Evolutionary conservation across 2,888 invertebrate genomes (phyloP).

Genomic region (Rotaria sp.): DNA sequence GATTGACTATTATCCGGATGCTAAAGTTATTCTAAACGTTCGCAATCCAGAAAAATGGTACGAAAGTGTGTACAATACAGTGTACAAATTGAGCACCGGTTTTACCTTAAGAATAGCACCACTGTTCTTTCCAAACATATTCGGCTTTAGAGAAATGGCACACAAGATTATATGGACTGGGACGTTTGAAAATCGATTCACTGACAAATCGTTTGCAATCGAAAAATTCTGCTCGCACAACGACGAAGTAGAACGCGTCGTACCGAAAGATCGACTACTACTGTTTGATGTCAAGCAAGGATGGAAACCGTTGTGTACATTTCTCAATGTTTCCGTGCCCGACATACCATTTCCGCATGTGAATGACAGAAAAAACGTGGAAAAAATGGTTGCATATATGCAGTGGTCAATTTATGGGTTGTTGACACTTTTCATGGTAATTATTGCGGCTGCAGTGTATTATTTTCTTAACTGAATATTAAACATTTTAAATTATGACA

Average conservation of each 20-base stretch:
- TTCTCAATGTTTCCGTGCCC: conserved; percentile 29
- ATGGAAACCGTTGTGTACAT: conserved; percentile 40
- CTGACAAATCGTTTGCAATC: not conserved
- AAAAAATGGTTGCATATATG: too few species aligned
- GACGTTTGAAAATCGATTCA: not conserved
- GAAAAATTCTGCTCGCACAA: conserved; percentile 21
- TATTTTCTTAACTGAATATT: too few species aligned
- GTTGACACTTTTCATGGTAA: too few species aligned
- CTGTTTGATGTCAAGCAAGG: conserved; percentile 38
- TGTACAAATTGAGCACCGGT: not conserved
- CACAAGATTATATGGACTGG: not conserved
- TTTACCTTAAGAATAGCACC: not conserved
- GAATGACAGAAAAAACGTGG: not conserved
- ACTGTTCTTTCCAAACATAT: not conserved
- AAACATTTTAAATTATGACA: too few species aligned
- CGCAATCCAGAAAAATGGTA: conserved; percentile 36
- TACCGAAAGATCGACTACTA: conserved; percentile 34
- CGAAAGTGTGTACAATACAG: conserved; percentile 28
- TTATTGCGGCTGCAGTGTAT: too few species aligned
- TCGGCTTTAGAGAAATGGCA: not conserved
- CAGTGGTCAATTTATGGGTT: too few species aligned
- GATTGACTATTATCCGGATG: conserved; percentile 40
- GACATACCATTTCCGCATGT: conserved; percentile 30
- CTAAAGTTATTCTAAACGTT: conserved; percentile 37
- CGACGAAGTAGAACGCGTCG: conserved; percentile 29